These are phyloP conservation scores for Pissodes strobi DNA, from an alignment of 1,140 invertebrate genomes.

Conservation along the genomic window DNA sequence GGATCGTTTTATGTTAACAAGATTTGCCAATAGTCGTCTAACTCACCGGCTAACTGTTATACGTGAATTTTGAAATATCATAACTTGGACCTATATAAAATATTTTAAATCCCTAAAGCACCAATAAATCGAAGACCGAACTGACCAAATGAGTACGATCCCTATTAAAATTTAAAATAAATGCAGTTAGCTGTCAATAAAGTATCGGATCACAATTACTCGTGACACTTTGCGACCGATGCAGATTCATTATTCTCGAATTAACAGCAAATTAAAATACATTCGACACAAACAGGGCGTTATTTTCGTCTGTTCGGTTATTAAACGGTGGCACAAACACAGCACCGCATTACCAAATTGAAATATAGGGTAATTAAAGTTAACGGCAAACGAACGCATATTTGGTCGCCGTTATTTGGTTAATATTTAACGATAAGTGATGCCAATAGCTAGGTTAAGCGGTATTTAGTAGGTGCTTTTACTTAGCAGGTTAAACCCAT, in stretches of 20 bases:
- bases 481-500: constrained; percentile 26
- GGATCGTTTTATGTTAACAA: too few species aligned
- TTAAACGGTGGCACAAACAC: constrained; percentile 28
- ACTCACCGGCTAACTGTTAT: too few species aligned
- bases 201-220: neutral
- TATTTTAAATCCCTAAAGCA: too few species aligned
- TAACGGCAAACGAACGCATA: constrained; percentile 38
- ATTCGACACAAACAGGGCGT: constrained; percentile 4
- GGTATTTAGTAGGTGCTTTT: constrained; percentile 47
- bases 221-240: neutral
- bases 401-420: constrained; percentile 36
- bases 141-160: too few species aligned
- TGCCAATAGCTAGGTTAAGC: constrained; percentile 47
- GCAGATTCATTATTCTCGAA: constrained; percentile 13
- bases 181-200: neutral
- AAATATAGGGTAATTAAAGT: constrained; percentile 47
- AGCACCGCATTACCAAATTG: constrained; percentile 33
- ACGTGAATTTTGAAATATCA: too few species aligned
- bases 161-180: neutral
- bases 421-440: constrained; percentile 51
- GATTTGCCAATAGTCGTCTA: too few species aligned
- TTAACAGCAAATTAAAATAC: constrained; percentile 25
- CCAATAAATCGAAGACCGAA: too few species aligned
- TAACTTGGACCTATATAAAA: too few species aligned
- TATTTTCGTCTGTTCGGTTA: constrained; percentile 12